Conservation (phyloP, 2,797 vertebrate species). For the Iguana delicatissima region DNA sequence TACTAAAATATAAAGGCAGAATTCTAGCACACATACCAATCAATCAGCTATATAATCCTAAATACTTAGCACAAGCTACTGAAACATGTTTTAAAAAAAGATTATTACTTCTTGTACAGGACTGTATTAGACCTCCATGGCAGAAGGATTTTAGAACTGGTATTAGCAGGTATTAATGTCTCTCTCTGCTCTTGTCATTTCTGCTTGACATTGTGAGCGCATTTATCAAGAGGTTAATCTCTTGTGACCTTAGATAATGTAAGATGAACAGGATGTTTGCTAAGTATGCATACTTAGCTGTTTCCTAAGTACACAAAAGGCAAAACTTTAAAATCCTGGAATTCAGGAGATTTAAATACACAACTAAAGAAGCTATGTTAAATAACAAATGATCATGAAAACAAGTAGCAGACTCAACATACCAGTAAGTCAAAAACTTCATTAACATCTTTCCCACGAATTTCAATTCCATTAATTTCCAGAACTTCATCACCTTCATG, state of each 20-base stretch:
- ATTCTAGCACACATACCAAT: neutral
- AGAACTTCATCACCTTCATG: constrained; percentile 96
- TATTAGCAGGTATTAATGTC: neutral
- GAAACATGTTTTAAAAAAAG: neutral
- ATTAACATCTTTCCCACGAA: constrained; percentile 95
- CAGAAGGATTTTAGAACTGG: neutral
- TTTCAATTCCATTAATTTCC: constrained; percentile 92
- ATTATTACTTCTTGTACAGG: neutral
- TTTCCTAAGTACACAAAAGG: neutral
- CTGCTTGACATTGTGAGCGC: neutral
- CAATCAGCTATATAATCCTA: neutral
- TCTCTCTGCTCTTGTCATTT: neutral
- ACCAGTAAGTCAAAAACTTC: constrained; percentile 96
- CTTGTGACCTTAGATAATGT: neutral
- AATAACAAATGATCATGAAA: neutral
- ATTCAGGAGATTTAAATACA: neutral
- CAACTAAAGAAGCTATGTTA: neutral
- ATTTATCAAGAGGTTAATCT: neutral
- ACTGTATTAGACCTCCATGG: neutral
- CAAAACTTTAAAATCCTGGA: neutral
- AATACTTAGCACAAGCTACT: neutral
- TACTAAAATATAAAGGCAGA: neutral
- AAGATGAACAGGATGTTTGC: neutral
- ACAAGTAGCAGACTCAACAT: constrained; percentile 64
- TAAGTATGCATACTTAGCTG: neutral